These are phyloP conservation scores for Procambarus clarkii DNA, from an alignment of 1,140 invertebrate genomes.

Conservation along the genomic window DNA sequence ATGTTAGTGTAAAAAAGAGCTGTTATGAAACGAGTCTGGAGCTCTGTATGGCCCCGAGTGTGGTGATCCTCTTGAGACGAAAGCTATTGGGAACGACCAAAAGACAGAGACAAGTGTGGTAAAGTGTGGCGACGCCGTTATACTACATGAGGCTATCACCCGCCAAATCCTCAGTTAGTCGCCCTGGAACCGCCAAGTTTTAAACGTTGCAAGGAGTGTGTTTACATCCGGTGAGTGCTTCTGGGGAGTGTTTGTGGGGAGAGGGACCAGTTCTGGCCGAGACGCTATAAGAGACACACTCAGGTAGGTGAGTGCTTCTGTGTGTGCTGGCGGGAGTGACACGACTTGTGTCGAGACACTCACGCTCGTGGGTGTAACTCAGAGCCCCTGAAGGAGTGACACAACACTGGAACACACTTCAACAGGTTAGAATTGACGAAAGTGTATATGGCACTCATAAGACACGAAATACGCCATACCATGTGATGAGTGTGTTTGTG, in stretches of 20 bases:
- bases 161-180: constrained; percentile 39
- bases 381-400: too few species aligned
- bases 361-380: neutral
- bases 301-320: neutral
- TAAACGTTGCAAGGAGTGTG: constrained; percentile 38
- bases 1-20: too few species aligned
- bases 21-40: too few species aligned
- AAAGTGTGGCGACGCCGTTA: neutral
- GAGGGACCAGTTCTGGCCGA: neutral
- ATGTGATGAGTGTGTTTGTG: too few species aligned
- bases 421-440: too few species aligned
- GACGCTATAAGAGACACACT: neutral
- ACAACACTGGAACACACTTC: too few species aligned
- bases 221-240: constrained; percentile 38
- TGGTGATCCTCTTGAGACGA: neutral
- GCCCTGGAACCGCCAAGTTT: constrained; percentile 55
- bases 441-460: too few species aligned
- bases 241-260: neutral
- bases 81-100: neutral
- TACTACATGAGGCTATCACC: constrained; percentile 46
- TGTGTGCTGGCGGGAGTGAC: neutral
- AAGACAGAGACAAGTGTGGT: neutral
- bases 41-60: too few species aligned
- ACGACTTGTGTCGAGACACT: too few species aligned
- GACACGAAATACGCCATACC: too few species aligned